Percentiles rank a stretch among this genome's conserved stretches.
Conservation (phyloP, 2,888 invertebrate genomes). For the Autographa pulchrina region DNA sequence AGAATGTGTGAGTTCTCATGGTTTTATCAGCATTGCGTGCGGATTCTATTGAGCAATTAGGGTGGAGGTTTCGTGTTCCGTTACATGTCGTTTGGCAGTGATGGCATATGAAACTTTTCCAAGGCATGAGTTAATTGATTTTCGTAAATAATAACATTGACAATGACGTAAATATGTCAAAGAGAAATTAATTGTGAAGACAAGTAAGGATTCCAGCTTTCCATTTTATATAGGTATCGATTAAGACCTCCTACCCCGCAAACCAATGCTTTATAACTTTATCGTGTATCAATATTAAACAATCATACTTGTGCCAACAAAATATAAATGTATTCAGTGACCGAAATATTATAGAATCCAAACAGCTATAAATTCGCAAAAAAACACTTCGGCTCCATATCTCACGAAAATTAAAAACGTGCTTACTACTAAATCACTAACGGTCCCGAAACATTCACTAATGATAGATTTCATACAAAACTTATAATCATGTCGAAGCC, state of each 20-base stretch:
- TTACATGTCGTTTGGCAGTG: background rate
- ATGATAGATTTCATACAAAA: constrained; percentile 45
- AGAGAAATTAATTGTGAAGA: too few relatives aligned
- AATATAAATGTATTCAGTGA: background rate
- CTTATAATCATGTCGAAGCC: constrained; percentile 28
- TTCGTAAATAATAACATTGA: too few relatives aligned
- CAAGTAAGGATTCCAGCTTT: too few relatives aligned
- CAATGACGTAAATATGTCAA: too few relatives aligned
- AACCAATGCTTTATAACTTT: background rate
- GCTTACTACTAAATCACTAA: constrained; percentile 32
- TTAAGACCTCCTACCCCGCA: background rate
- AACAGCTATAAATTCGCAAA: constrained; percentile 12
- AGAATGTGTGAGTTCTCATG: constrained; percentile 1
- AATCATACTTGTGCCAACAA: background rate
- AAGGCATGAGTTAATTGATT: background rate
- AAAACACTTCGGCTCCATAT: constrained; percentile 18
- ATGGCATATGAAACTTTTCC: background rate
- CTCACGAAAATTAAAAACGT: constrained; percentile 46
- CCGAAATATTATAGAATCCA: background rate
- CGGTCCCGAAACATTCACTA: constrained; percentile 39
- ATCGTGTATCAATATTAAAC: background rate
- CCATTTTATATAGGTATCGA: too few relatives aligned
- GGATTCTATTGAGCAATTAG: background rate
- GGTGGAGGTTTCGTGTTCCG: background rate
- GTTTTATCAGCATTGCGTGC: constrained; percentile 4